phyloP scores from a whole-genome alignment of 2,797 vertebrate genomes.

The Hemitrygon akajei region DNA sequence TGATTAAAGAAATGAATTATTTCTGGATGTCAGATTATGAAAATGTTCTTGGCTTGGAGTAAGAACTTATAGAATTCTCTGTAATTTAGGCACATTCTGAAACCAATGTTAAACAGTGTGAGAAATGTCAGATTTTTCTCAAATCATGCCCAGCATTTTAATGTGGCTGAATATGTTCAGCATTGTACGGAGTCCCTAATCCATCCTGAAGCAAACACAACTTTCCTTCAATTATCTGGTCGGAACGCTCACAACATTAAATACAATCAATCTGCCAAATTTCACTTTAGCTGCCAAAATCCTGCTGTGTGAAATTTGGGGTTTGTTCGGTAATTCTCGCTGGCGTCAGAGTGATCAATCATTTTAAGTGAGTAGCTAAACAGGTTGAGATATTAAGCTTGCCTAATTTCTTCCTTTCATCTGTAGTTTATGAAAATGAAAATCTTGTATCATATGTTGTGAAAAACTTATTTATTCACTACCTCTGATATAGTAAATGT shows the following conservation, averaged over 20 bases:
- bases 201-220: not conserved
- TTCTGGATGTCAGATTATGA: not conserved
- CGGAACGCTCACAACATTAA: slow-evolving; percentile 1
- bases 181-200: not conserved
- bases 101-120: not conserved
- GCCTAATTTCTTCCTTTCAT: not conserved
- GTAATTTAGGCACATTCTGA: not conserved
- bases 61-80: not conserved
- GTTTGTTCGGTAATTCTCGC: not conserved
- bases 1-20: not conserved
- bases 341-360: not conserved
- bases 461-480: not conserved
- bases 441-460: not conserved
- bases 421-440: not conserved
- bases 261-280: slow-evolving; percentile 7
- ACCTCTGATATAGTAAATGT: not conserved
- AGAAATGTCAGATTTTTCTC: not conserved
- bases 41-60: not conserved
- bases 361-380: not conserved
- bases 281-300: not conserved
- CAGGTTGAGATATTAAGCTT: not conserved
- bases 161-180: not conserved
- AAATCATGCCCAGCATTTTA: not conserved
- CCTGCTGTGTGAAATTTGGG: not conserved
- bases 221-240: slow-evolving; percentile 19